Conservation (phyloP, 2,888 invertebrate genomes). For the Melolontha melolontha region DNA sequence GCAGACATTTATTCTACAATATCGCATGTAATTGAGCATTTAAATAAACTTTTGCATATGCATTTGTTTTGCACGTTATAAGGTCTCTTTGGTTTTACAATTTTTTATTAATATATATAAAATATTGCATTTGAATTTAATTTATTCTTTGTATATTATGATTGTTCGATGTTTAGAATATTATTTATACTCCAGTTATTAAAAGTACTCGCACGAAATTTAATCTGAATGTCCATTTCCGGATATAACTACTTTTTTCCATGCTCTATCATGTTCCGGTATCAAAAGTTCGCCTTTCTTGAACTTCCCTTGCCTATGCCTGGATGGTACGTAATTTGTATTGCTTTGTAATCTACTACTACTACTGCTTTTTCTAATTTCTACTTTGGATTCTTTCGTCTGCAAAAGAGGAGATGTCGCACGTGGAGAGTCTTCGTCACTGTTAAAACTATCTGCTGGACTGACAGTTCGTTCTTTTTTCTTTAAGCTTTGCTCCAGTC, state of each 20-base stretch:
- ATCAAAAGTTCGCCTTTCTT: constrained; percentile 58
- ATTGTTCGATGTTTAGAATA: constrained; percentile 64
- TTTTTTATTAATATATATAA: constrained; percentile 35
- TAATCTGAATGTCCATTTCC: constrained; percentile 63
- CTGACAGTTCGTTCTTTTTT: constrained; percentile 71
- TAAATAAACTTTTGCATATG: constrained; percentile 16
- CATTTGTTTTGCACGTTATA: constrained; percentile 11
- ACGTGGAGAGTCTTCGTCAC: constrained; percentile 73
- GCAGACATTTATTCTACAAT: constrained; percentile 26
- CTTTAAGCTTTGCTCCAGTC: constrained; percentile 79
- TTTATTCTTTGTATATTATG: constrained; percentile 49
- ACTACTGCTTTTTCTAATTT: constrained; percentile 64
- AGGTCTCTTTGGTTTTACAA: constrained; percentile 24
- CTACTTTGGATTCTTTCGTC: constrained; percentile 60
- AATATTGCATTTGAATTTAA: constrained; percentile 44
- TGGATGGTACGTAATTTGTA: constrained; percentile 48
- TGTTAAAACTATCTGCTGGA: constrained; percentile 68
- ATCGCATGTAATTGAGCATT: constrained; percentile 40
- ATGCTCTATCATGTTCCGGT: constrained; percentile 56
- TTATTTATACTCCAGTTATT: constrained; percentile 40
- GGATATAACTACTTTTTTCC: constrained; percentile 58
- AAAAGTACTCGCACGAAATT: not conserved
- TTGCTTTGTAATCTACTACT: constrained; percentile 60
- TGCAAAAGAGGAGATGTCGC: constrained; percentile 74
- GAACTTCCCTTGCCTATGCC: constrained; percentile 55